Evolutionary conservation across 1,140 invertebrate species (phyloP).

Genomic region (Zaprionus camerounensis): DNA sequence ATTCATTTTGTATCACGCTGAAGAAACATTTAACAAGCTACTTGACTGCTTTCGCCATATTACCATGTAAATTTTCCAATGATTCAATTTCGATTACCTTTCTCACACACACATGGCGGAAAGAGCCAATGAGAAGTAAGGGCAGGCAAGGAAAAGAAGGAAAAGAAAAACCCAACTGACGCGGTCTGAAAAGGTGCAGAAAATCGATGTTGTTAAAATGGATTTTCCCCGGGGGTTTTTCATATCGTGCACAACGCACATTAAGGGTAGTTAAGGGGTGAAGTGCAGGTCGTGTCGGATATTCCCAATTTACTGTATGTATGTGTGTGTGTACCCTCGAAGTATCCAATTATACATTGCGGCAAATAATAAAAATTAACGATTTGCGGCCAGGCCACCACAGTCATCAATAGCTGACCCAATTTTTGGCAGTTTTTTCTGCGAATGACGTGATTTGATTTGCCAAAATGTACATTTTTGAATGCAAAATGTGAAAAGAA

Average conservation of each 20-base stretch:
- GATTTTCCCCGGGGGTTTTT: constrained; percentile 28
- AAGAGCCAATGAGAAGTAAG: constrained; percentile 47
- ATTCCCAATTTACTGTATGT: constrained; percentile 28
- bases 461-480: constrained; percentile 24
- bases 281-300: background rate
- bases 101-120: background rate
- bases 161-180: constrained; percentile 33
- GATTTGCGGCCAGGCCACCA: constrained; percentile 25
- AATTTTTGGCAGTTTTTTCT: constrained; percentile 18
- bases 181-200: constrained; percentile 5
- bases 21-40: constrained; percentile 44
- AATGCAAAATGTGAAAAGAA: constrained; percentile 1
- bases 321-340: background rate
- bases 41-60: constrained; percentile 38
- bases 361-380: constrained; percentile 52
- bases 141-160: constrained; percentile 30
- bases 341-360: constrained; percentile 43
- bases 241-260: constrained; percentile 45
- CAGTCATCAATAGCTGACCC: constrained; percentile 46
- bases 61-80: constrained; percentile 63
- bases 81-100: constrained; percentile 69
- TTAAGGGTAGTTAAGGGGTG: constrained; percentile 28
- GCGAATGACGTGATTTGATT: constrained; percentile 27
- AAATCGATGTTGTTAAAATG: constrained; percentile 56
- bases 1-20: constrained; percentile 28